These are phyloP conservation scores for Itoplectis maculator DNA, from an alignment of 2,888 invertebrate genomes.

Conservation along the genomic window DNA sequence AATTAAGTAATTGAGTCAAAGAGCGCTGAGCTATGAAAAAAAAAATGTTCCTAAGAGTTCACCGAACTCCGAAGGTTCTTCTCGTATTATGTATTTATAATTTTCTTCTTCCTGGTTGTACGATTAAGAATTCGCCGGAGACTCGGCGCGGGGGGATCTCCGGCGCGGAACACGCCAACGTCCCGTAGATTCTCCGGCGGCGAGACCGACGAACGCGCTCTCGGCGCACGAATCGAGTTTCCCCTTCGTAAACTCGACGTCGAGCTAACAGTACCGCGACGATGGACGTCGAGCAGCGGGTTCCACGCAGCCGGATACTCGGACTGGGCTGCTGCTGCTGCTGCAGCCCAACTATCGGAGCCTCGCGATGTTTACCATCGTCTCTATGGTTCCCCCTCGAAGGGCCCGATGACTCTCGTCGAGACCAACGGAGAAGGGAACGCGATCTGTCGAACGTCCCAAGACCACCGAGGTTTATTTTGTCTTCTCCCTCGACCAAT, in stretches of 20 bases:
- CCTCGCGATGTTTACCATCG: not conserved
- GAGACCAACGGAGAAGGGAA: not conserved
- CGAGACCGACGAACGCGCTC: slow-evolving; percentile 46
- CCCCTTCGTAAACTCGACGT: slow-evolving; percentile 45
- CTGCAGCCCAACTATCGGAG: slow-evolving; percentile 2
- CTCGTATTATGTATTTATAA: slow-evolving; percentile 58
- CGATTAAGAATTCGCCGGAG: slow-evolving; percentile 49
- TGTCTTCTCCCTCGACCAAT: slow-evolving; percentile 53
- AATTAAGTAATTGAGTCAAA: not conserved
- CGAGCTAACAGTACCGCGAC: slow-evolving; percentile 59
- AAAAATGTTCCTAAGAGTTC: slow-evolving; percentile 43
- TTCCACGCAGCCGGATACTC: slow-evolving; percentile 13
- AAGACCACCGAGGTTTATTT: slow-evolving; percentile 24
- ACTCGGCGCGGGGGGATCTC: slow-evolving; percentile 23
- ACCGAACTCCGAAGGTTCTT: slow-evolving; percentile 57
- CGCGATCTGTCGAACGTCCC: slow-evolving; percentile 41
- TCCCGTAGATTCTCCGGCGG: slow-evolving; percentile 59
- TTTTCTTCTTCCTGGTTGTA: slow-evolving; percentile 61
- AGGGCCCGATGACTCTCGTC: slow-evolving; percentile 52
- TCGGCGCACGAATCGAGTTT: slow-evolving; percentile 57
- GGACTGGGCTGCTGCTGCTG: not conserved
- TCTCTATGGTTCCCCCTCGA: slow-evolving; percentile 8
- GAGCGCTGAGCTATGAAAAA: not conserved
- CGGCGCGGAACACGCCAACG: slow-evolving; percentile 58
- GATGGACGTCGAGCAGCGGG: slow-evolving; percentile 51